Evolutionary conservation across 2,888 invertebrate species (phyloP), one percentile per base, ranked within the genome.

Genomic region (Zonitis immaculata): DNA sequence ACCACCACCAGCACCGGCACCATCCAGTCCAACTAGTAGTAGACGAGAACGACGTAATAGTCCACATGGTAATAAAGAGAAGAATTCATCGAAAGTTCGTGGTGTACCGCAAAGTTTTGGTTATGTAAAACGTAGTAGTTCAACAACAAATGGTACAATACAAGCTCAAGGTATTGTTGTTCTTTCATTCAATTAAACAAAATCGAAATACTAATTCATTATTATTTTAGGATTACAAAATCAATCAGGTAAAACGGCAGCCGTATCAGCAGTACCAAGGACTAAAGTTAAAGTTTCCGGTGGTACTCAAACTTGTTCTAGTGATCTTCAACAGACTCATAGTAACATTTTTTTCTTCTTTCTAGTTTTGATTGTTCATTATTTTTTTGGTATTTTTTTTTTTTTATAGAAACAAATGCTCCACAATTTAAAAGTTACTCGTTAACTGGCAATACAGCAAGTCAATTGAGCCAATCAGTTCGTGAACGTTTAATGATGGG

Each of bases 221-320:
- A n/a, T n/a, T n/a, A n/a, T n/a, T n/a, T n/a, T n/a, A 73, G 73
- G 67, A 52, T 57, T 69, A 51, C 72, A 70, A 59, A 67, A 66
- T 50, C 71, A 70, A 52, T 62, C 68, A 22, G 75, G 75, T 27
- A 77, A 77, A 70, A 90, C 91, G 7, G 90, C 90, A 42, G 89
- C 91, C 77, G 90, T 91, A 27, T 89, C 91, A 47, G 90, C 90
- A 3, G 91, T 91, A 39, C 91, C 91, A 7, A 80, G 91, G 66
- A 89, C 90, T 1, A 91, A 91, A 77, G 88, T 92, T 27, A 93
- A 93, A 78, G 89, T 92, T 22, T 91, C 92, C 6, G 92, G 92
- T 11, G 93, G 93, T 25, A 92, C 93, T 0, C 93, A 94, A 74
- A 93, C 93, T 6, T 87, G 90, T 66, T 88, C 87, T 28, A 87